phyloP scores from a whole-genome alignment of 1,140 invertebrate species.

The Pogonomyrmex californicus region DNA sequence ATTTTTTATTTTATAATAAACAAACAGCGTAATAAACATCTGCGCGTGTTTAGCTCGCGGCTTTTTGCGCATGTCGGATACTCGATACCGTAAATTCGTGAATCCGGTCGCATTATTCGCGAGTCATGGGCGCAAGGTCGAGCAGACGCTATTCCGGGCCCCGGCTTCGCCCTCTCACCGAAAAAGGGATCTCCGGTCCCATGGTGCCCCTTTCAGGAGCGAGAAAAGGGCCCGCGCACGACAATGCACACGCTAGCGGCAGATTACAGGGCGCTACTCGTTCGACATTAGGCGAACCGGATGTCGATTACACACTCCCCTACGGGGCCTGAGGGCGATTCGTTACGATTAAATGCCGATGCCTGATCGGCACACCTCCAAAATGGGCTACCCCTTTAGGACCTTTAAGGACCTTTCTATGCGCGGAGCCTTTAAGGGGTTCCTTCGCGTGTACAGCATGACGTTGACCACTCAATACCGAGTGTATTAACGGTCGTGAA shows the following conservation, averaged over 20 bases:
- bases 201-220: slow-evolving; percentile 68
- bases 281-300: slow-evolving; percentile 79
- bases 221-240: slow-evolving; percentile 65
- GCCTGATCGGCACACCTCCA: slow-evolving; percentile 53
- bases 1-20: background rate
- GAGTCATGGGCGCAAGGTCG: slow-evolving; percentile 47
- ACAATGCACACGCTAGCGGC: slow-evolving; percentile 74
- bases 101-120: slow-evolving; percentile 58
- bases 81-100: slow-evolving; percentile 56
- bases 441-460: slow-evolving; percentile 20
- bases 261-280: slow-evolving; percentile 79
- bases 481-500: slow-evolving; percentile 53
- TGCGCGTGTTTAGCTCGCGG: background rate
- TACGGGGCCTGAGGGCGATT: slow-evolving; percentile 72
- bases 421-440: slow-evolving; percentile 32
- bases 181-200: slow-evolving; percentile 47
- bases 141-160: slow-evolving; percentile 54
- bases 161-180: slow-evolving; percentile 32
- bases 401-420: slow-evolving; percentile 61
- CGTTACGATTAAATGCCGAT: slow-evolving; percentile 76
- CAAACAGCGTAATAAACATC: background rate
- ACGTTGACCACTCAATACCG: slow-evolving; percentile 69
- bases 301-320: slow-evolving; percentile 81
- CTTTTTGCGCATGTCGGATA: background rate
- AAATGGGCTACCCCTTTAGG: slow-evolving; percentile 58